phyloP scores from a whole-genome alignment of 2,113 vertebrate genomes.

The Callopanchax toddi region DNA sequence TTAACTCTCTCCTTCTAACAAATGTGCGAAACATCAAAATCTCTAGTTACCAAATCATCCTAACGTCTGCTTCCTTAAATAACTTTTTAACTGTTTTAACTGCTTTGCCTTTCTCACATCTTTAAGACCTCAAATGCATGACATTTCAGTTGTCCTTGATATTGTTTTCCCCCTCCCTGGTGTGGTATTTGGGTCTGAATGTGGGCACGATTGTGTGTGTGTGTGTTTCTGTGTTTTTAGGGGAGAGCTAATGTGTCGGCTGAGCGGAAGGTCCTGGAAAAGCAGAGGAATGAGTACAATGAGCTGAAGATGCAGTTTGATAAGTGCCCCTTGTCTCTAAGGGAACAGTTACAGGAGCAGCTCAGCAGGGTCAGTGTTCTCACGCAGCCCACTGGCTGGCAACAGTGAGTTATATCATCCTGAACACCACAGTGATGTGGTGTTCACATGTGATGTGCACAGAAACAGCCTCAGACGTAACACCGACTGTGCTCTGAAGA shows the following conservation, averaged over 20 bases:
- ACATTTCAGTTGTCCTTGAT: constrained; percentile 68
- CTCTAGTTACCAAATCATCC: constrained; percentile 20
- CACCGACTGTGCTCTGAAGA: constrained; percentile 44
- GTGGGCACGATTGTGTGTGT: constrained; percentile 36
- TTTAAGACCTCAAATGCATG: constrained; percentile 57
- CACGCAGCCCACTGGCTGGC: constrained; percentile 75
- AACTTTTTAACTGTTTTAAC: constrained; percentile 36
- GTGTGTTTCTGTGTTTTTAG: constrained; percentile 83
- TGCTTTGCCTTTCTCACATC: constrained; percentile 25
- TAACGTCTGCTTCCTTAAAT: constrained; percentile 42
- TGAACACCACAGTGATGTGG: constrained; percentile 49
- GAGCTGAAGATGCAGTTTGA: constrained; percentile 96
- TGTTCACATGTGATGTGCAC: too few relatives aligned
- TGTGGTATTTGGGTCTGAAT: constrained; percentile 46
- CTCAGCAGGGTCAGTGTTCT: constrained; percentile 96
- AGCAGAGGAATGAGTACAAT: constrained; percentile 90
- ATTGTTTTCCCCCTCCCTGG: constrained; percentile 61
- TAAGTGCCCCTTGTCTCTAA: constrained; percentile 97
- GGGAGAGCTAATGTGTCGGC: constrained; percentile 95
- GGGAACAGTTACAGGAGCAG: constrained; percentile 96
- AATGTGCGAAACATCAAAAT: constrained; percentile 15
- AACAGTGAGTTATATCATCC: constrained; percentile 72
- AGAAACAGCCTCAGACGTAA: constrained; percentile 35
- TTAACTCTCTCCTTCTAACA: constrained; percentile 6
- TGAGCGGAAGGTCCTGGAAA: constrained; percentile 92